phyloP scores from a whole-genome alignment of 2,797 vertebrate genomes.

The Cossypha polioptera region DNA sequence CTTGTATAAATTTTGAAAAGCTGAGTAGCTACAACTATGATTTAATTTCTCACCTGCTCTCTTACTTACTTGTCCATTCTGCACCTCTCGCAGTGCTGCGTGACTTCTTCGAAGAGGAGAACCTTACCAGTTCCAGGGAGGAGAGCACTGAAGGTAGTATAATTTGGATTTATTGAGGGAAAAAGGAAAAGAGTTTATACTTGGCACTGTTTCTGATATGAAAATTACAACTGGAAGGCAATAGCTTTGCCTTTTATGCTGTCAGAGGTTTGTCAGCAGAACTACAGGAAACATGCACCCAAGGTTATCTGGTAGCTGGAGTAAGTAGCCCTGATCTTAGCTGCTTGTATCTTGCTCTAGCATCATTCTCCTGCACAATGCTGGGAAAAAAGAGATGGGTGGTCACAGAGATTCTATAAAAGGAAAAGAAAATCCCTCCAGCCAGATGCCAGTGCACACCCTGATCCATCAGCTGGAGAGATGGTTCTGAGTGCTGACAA shows the following conservation, averaged over 20 bases:
- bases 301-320: background rate
- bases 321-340: background rate
- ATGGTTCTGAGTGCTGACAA: background rate
- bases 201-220: background rate
- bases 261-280: background rate
- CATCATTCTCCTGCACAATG: background rate
- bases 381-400: background rate
- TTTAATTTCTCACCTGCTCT: background rate
- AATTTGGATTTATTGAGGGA: background rate
- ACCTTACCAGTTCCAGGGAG: background rate
- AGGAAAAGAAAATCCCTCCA: background rate
- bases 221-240: background rate
- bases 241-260: background rate
- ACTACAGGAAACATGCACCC: accelerated
- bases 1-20: background rate
- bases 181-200: background rate
- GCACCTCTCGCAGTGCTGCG: background rate
- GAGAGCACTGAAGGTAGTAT: background rate
- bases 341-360: background rate
- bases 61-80: background rate
- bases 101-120: background rate
- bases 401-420: background rate
- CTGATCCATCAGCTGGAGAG: background rate
- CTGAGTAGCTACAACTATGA: background rate
- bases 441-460: background rate